Conservation (phyloP, 2,797 vertebrate genomes). For the Ctenochaetus hawaiiensis region DNA sequence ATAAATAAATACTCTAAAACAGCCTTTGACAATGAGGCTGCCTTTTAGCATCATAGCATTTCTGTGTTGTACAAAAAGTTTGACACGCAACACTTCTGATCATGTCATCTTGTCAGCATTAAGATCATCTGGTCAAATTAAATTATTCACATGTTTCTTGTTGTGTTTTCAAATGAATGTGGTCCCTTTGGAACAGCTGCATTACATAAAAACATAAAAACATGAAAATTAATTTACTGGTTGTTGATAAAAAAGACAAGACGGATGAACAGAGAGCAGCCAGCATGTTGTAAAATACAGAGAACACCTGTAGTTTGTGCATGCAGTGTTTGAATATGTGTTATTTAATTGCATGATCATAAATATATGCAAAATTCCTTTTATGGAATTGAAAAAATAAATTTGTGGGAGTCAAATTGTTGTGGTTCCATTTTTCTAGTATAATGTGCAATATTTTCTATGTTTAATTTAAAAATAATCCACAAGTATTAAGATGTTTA, state of each 20-base stretch:
- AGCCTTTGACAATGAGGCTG: not conserved
- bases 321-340: too few species aligned
- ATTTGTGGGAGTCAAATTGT: too few species aligned
- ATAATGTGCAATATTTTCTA: too few species aligned
- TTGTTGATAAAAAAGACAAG: not conserved
- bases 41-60: not conserved
- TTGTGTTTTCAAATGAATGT: not conserved
- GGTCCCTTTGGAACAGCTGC: not conserved
- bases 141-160: not conserved
- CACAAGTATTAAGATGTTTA: too few species aligned
- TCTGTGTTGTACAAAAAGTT: not conserved
- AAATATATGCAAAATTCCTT: too few species aligned
- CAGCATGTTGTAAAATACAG: too few species aligned
- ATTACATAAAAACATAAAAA: not conserved
- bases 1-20: constrained; percentile 23
- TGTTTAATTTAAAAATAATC: too few species aligned
- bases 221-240: not conserved
- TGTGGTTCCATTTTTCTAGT: too few species aligned
- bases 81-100: not conserved
- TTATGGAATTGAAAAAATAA: too few species aligned
- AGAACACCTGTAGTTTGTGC: too few species aligned
- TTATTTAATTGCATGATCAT: too few species aligned
- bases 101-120: not conserved
- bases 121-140: not conserved
- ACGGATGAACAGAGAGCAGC: too few species aligned